Percentiles rank a stretch among this genome's conserved stretches.
These are phyloP conservation scores for Stichopus horrens DNA, from an alignment of 53 echinoderm and acorn worm genomes.

Conservation along the genomic window DNA sequence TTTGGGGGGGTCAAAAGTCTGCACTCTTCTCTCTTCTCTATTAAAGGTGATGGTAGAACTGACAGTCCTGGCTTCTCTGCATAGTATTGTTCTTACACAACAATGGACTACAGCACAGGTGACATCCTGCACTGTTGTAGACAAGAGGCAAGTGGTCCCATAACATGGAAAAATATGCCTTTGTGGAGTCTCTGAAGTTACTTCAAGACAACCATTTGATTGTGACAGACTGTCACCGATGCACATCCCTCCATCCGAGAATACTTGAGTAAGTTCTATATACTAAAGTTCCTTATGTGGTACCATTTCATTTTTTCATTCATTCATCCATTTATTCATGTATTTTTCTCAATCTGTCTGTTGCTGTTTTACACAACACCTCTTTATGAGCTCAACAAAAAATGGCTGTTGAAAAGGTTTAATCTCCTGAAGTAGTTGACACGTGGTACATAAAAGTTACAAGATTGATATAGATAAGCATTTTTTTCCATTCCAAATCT, in stretches of 20 bases:
- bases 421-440: no score
- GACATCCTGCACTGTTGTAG: constrained; percentile 5
- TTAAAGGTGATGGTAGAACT: constrained; percentile 25
- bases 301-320: no score
- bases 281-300: neutral
- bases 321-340: no score
- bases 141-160: constrained; percentile 12
- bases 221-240: neutral
- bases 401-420: no score
- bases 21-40: neutral
- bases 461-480: no score
- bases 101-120: neutral
- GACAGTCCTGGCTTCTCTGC: constrained; percentile 27
- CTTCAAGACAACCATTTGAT: neutral
- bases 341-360: no score
- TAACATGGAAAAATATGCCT: constrained; percentile 15
- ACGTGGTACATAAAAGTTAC: no score
- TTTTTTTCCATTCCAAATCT: no score
- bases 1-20: neutral
- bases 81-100: constrained; percentile 1
- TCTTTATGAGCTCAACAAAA: no score
- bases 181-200: neutral
- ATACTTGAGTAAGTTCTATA: constrained; percentile 20
- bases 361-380: no score
- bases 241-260: constrained; percentile 21